Percentiles rank a stretch among this genome's conserved stretches.
Conservation (phyloP, 2,888 invertebrate species). For the Calliphora vomitoria region DNA sequence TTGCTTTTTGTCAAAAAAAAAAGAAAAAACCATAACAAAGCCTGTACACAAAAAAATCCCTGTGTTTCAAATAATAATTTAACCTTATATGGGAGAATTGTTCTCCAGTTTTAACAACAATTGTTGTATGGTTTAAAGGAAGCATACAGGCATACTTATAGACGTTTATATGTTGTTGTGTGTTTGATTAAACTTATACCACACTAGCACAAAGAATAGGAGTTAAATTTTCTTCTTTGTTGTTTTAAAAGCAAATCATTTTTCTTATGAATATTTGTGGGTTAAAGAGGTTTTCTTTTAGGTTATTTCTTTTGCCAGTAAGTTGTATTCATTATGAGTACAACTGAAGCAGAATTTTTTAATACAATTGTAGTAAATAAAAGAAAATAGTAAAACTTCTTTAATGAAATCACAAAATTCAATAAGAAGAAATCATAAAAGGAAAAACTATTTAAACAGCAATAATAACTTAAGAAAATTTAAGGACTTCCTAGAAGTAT, state of each 20-base stretch:
- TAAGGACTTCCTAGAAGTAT: no score
- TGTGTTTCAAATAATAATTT: slow-evolving; percentile 33
- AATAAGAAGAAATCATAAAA: no score
- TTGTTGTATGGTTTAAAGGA: not conserved
- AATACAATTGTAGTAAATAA: not conserved
- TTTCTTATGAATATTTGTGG: not conserved
- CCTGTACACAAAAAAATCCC: not conserved
- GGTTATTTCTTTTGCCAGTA: not conserved
- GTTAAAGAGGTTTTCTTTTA: not conserved
- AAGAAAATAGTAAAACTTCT: no score
- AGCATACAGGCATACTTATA: not conserved
- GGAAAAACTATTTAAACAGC: no score
- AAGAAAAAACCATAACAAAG: not conserved
- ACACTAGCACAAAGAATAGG: not conserved
- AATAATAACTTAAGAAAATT: no score
- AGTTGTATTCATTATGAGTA: not conserved
- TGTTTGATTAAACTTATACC: not conserved
- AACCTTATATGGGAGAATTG: slow-evolving; percentile 25
- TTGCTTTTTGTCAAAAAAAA: slow-evolving; percentile 29
- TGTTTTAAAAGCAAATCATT: not conserved
- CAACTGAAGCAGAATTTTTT: not conserved
- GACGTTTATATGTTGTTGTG: not conserved
- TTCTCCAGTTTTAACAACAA: not conserved
- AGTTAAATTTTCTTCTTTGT: not conserved
- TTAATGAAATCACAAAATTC: no score